Percentiles rank a stretch among this genome's conserved stretches.
phyloP scores from a whole-genome alignment of 2,797 vertebrate genomes.

The Notamacropus eugenii region DNA sequence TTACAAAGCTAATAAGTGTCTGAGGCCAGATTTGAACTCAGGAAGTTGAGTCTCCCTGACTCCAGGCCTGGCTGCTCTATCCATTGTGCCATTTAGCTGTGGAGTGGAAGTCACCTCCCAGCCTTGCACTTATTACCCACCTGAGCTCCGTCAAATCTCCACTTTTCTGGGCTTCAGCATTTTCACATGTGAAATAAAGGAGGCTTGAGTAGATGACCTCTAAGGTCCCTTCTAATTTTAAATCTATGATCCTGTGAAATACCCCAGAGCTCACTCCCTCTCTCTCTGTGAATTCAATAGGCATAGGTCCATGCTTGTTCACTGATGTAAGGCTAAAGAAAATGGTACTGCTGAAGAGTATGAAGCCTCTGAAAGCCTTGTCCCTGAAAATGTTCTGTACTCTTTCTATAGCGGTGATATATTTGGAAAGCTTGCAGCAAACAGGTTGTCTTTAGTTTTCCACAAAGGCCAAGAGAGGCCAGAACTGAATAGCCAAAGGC shows the following conservation, averaged over 20 bases:
- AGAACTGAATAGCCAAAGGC: not conserved
- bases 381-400: not conserved
- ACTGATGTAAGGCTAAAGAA: not conserved
- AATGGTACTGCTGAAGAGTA: not conserved
- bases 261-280: not conserved
- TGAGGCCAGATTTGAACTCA: not conserved
- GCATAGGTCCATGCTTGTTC: not conserved
- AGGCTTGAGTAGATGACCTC: not conserved
- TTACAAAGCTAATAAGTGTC: not conserved
- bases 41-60: not conserved
- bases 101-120: not conserved
- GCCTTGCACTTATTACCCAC: not conserved
- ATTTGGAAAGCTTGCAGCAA: not conserved
- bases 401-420: not conserved
- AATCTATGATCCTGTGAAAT: not conserved
- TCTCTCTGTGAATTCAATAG: not conserved
- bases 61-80: not conserved
- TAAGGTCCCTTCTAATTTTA: not conserved
- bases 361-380: not conserved
- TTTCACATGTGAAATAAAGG: not conserved
- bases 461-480: not conserved
- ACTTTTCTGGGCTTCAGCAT: not conserved
- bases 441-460: not conserved
- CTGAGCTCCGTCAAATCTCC: not conserved
- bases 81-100: not conserved